phyloP scores from a whole-genome alignment of 2,888 invertebrate genomes.

The Tenthredo mesomela region DNA sequence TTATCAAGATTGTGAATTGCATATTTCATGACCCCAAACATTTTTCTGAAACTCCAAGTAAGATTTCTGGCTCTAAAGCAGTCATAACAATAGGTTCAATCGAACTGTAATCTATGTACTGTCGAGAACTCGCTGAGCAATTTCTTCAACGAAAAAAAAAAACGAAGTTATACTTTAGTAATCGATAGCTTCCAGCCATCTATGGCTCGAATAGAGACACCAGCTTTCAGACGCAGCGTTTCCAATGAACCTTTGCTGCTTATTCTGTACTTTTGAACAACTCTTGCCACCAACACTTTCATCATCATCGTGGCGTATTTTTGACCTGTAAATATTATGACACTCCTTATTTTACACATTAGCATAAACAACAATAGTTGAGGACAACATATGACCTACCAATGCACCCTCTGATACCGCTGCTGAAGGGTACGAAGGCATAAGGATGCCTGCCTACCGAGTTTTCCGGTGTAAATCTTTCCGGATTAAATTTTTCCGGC shows the following conservation, averaged over 20 bases:
- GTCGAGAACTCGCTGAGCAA: no score
- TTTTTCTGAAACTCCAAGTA: no score
- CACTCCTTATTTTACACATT: background rate
- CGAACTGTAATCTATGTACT: no score
- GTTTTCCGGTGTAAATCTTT: constrained; percentile 52
- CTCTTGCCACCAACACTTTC: constrained; percentile 61
- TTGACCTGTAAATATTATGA: constrained; percentile 57
- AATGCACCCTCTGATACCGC: constrained; percentile 60
- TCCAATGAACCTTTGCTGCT: constrained; percentile 6
- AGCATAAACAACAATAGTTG: no score
- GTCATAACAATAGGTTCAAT: no score
- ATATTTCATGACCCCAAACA: no score
- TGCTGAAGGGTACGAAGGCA: constrained; percentile 57
- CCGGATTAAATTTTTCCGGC: constrained; percentile 54
- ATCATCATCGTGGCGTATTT: constrained; percentile 62
- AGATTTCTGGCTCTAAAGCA: no score
- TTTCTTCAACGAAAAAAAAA: no score
- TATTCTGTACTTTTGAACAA: constrained; percentile 59
- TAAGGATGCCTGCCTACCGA: constrained; percentile 44
- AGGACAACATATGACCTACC: background rate
- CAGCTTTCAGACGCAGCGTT: constrained; percentile 40
- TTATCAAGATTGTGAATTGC: no score
- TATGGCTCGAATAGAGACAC: constrained; percentile 37
- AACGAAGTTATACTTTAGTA: constrained; percentile 33
- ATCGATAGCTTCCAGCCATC: constrained; percentile 48